Conservation (phyloP, 2,888 invertebrate species). For the Sphinx pinastri region DNA sequence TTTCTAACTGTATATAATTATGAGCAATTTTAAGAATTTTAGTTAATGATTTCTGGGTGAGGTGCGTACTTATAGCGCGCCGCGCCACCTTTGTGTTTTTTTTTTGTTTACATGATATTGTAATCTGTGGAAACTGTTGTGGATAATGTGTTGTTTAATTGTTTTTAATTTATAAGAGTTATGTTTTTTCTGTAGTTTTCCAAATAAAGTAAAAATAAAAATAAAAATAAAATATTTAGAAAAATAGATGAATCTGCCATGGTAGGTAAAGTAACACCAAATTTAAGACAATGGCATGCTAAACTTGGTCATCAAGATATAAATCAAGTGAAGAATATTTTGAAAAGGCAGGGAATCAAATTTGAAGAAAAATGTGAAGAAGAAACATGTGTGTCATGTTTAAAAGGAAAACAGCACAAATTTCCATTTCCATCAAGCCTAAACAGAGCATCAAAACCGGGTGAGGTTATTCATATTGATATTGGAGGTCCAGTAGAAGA, state of each 20-base stretch:
- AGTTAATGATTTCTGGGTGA: too few relatives aligned
- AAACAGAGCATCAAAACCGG: conserved; percentile 19
- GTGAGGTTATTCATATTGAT: conserved; percentile 32
- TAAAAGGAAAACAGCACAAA: conserved; percentile 35
- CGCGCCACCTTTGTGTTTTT: too few relatives aligned
- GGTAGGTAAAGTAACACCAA: not conserved
- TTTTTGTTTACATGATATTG: too few relatives aligned
- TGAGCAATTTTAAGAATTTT: too few relatives aligned
- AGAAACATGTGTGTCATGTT: conserved; percentile 31
- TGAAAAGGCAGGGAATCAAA: conserved; percentile 29
- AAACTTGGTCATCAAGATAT: conserved; percentile 34
- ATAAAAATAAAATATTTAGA: conserved; percentile 5
- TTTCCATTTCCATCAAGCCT: conserved; percentile 30
- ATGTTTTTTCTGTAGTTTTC: too few relatives aligned
- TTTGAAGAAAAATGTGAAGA: conserved; percentile 22
- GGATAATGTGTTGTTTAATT: too few relatives aligned
- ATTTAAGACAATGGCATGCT: conserved; percentile 33
- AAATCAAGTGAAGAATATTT: conserved; percentile 26
- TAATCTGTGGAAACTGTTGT: too few relatives aligned
- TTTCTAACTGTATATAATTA: too few relatives aligned
- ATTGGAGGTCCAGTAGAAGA: conserved; percentile 32
- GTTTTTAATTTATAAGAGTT: too few relatives aligned
- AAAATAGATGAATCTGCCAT: not conserved
- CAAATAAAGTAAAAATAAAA: too few relatives aligned
- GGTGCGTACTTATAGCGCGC: too few relatives aligned